phyloP scores from a whole-genome alignment of 2,888 invertebrate genomes.

The Tanypteryx hageni region DNA sequence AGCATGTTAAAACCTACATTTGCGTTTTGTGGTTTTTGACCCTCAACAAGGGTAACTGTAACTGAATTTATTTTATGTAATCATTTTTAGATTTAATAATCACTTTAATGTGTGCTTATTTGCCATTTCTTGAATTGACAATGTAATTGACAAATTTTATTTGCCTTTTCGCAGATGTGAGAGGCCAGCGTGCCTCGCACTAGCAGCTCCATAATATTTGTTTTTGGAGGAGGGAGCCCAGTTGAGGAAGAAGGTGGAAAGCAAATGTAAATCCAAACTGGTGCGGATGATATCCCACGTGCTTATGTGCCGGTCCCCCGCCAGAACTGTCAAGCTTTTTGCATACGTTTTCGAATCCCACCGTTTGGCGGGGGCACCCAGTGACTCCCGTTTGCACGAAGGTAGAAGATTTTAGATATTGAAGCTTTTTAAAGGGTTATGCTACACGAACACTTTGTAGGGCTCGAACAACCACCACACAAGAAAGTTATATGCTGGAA shows the following conservation, averaged over 20 bases:
- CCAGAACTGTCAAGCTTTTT: slow-evolving; percentile 47
- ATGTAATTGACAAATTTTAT: neutral
- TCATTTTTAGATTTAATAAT: neutral
- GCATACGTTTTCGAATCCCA: slow-evolving; percentile 55
- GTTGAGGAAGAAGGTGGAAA: slow-evolving; percentile 53
- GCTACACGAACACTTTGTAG: neutral
- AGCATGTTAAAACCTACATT: no score
- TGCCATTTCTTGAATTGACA: neutral
- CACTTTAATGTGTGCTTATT: slow-evolving; percentile 30
- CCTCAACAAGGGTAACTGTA: no score
- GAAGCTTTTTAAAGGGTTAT: slow-evolving; percentile 1
- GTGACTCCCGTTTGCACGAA: slow-evolving; percentile 58
- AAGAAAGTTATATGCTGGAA: slow-evolving; percentile 46
- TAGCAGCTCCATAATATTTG: slow-evolving; percentile 67
- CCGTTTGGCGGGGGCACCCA: slow-evolving; percentile 58
- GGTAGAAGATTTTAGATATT: slow-evolving; percentile 53
- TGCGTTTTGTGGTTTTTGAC: neutral
- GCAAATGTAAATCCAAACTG: slow-evolving; percentile 67
- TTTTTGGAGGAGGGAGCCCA: slow-evolving; percentile 66
- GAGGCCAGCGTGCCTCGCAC: slow-evolving; percentile 66
- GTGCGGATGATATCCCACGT: slow-evolving; percentile 66
- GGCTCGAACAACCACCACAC: neutral
- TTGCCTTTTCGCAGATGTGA: slow-evolving; percentile 66
- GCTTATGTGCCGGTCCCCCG: slow-evolving; percentile 43
- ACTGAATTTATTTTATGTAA: neutral